These are phyloP conservation scores for Pantherophis vulpinus DNA, from an alignment of 2,797 vertebrate genomes.

Conservation along the genomic window DNA sequence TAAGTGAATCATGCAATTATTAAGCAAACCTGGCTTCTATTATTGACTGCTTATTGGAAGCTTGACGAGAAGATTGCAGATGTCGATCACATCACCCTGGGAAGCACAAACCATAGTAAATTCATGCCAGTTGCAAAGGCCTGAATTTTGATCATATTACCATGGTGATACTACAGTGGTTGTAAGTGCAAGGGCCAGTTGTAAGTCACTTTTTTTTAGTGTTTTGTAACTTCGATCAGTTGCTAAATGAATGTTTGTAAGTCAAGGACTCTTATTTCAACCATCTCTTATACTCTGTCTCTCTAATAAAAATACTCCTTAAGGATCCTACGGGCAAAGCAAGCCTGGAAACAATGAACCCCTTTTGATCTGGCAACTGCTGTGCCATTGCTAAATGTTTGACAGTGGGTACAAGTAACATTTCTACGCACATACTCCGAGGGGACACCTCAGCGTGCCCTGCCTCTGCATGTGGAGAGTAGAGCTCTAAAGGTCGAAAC, in stretches of 20 bases:
- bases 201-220: background rate
- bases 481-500: slow-evolving; percentile 61
- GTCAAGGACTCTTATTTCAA: background rate
- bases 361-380: background rate
- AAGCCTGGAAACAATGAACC: background rate
- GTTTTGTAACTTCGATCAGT: background rate
- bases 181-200: background rate
- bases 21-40: background rate
- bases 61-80: background rate
- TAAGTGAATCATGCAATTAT: background rate
- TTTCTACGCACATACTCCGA: background rate
- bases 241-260: background rate
- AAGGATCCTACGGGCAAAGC: background rate
- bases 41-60: background rate
- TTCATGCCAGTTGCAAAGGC: background rate
- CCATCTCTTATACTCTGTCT: background rate
- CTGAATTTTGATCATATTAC: background rate
- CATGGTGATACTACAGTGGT: background rate
- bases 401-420: slow-evolving; percentile 13
- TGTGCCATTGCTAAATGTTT: background rate
- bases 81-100: background rate
- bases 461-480: slow-evolving; percentile 44
- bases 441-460: background rate
- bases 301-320: background rate
- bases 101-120: background rate